Evolutionary conservation across 1,140 invertebrate species (phyloP).

Genomic region (Kradibia gibbosae): DNA sequence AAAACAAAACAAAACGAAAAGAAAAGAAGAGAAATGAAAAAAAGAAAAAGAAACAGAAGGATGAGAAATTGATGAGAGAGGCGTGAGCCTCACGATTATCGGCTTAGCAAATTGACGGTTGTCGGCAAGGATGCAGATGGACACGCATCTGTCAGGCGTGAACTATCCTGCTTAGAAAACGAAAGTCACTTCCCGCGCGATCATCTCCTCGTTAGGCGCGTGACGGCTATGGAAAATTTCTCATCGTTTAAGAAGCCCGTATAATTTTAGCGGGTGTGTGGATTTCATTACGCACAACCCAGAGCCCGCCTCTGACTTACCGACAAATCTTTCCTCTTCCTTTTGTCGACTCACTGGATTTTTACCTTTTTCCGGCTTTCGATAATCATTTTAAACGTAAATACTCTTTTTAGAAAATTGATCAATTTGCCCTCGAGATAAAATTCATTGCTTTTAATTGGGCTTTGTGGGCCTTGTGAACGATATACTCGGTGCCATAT

Average conservation of each 20-base stretch:
- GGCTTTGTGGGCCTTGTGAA: not conserved
- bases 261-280: constrained; percentile 29
- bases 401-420: not conserved
- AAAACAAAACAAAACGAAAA: constrained; percentile 21
- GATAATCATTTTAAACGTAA: not conserved
- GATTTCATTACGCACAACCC: constrained; percentile 1
- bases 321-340: not conserved
- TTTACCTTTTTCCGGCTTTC: not conserved
- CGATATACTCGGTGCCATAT: too few relatives aligned
- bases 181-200: constrained; percentile 64
- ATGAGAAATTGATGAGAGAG: constrained; percentile 32
- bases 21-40: constrained; percentile 44
- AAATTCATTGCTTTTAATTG: constrained; percentile 32
- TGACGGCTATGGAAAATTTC: constrained; percentile 29
- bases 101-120: constrained; percentile 63
- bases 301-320: not conserved
- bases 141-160: constrained; percentile 56
- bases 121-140: constrained; percentile 17
- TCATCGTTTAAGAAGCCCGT: constrained; percentile 6
- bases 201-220: constrained; percentile 54
- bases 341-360: not conserved
- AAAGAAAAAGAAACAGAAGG: constrained; percentile 35
- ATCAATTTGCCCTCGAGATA: not conserved
- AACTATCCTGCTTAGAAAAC: constrained; percentile 57
- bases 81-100: constrained; percentile 61